Evolutionary conservation across 2,113 vertebrate genomes (phyloP), one percentile per base, ranked within the genome.

Genomic region (Epinephelus fuscoguttatus): DNA sequence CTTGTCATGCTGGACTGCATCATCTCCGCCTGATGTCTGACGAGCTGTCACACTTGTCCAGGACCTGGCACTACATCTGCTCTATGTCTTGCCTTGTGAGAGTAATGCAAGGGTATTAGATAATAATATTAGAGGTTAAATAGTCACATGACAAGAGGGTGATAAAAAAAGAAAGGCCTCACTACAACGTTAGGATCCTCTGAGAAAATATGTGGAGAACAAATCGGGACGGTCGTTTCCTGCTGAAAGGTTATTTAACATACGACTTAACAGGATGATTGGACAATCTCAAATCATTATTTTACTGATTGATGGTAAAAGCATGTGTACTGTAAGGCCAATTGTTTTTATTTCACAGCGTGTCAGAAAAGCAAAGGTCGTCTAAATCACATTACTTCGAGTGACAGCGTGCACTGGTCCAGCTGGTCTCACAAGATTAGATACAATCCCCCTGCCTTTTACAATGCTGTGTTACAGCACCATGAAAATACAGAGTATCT

Each of bases 401-500:
- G 68, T 3, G 9, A 45, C 73, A 87, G 70, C 27, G 15, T 81
- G 70, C 66, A 19, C 5, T 25, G 73, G 63, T 79, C 74, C 52
- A 79, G 68, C 86, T 81, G 86, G 57, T 89, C 70, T 72, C 72
- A 78, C 60, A 69, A 86, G 81, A 86, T 90, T 88, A 85, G 19
- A 85, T 59, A 56, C 11, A 47, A 81, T 75, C 72, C 70, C 50
- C 55, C 52, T 59, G 57, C 50, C 45, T 75, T 37, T 69, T 73
- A 70, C 68, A 70, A 81, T 61, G 50, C 40, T 57, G 61, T 14
- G 11, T 59, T 60, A 53, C 6, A 49, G 19, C 6, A 15, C 15
- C 66, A 66, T 59, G 11, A 59, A 56, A 70, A 67, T 49, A 19
- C 33, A 11, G 42, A 56, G 57, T 61, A 55, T 49, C 2, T 30